These are phyloP conservation scores for Oxycera nigricornis DNA, from an alignment of 2,888 invertebrate genomes.

Conservation along the genomic window DNA sequence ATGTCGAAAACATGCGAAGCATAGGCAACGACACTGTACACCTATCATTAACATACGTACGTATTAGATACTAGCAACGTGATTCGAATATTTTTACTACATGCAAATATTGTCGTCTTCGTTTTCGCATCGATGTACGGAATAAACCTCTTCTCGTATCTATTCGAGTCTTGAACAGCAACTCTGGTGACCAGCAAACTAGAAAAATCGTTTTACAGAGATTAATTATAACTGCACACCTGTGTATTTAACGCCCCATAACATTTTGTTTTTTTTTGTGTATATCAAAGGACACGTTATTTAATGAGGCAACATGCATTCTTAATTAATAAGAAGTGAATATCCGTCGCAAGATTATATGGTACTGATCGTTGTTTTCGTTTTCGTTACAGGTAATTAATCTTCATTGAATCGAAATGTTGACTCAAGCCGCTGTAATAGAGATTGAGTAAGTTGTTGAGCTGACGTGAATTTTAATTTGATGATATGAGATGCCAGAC, in stretches of 20 bases:
- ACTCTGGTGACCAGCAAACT: neutral
- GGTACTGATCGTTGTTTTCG: neutral
- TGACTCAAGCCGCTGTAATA: neutral
- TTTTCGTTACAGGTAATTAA: neutral
- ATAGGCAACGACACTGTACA: neutral
- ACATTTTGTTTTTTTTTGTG: neutral
- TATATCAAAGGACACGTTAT: neutral
- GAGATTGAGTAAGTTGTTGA: neutral
- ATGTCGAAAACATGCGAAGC: neutral
- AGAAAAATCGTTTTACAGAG: neutral
- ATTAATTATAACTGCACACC: neutral
- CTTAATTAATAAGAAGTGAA: neutral
- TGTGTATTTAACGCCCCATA: neutral
- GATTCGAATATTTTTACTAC: neutral
- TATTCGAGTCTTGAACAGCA: neutral
- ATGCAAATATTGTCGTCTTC: neutral
- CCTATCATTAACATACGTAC: neutral
- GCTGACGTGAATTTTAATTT: neutral
- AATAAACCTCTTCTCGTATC: neutral
- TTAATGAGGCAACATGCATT: neutral
- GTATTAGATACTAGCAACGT: neutral
- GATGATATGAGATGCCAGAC: neutral
- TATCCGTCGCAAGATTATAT: neutral
- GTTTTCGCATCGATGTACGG: neutral
- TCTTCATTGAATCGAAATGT: neutral